Evolutionary conservation across 2,888 invertebrate species (phyloP).

Genomic region (Palloptera scutellata): DNA sequence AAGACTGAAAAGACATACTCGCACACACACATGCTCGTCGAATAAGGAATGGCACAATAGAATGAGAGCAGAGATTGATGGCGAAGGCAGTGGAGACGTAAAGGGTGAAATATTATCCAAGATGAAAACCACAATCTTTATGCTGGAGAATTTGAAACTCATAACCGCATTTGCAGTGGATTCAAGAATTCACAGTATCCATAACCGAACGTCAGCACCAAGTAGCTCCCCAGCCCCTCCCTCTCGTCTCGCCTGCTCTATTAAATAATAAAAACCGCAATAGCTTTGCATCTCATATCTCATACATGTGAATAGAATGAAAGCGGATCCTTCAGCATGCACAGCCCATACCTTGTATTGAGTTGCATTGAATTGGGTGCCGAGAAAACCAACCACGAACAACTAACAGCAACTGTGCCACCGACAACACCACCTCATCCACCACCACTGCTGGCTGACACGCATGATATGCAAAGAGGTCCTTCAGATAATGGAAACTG

Average conservation of each 20-base stretch:
- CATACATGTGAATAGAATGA: slow-evolving; percentile 10
- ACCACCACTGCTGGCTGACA: slow-evolving; percentile 12
- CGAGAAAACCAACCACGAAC: background rate
- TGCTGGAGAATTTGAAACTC: slow-evolving; percentile 21
- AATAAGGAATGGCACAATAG: background rate
- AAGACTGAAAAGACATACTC: background rate
- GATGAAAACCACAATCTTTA: slow-evolving; percentile 25
- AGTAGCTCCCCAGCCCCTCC: too few species aligned
- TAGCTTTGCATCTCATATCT: background rate
- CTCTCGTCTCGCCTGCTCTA: too few species aligned
- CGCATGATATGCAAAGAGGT: slow-evolving; percentile 27
- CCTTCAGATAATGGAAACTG: slow-evolving; percentile 14
- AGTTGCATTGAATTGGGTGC: background rate
- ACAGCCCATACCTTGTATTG: background rate
- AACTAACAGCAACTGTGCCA: background rate
- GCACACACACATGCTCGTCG: background rate
- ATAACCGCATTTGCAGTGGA: slow-evolving; percentile 15
- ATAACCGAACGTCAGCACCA: slow-evolving; percentile 15
- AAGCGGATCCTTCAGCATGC: slow-evolving; percentile 13
- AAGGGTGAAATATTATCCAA: background rate
- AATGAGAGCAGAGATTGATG: background rate
- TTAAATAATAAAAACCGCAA: too few species aligned
- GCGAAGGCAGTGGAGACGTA: slow-evolving; percentile 3
- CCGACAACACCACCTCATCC: background rate
- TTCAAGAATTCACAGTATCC: slow-evolving; percentile 13